Percentiles rank a stretch among this genome's conserved stretches.
Evolutionary conservation across 2,113 vertebrate genomes (phyloP).

Genomic region (Coreoperca whiteheadi): DNA sequence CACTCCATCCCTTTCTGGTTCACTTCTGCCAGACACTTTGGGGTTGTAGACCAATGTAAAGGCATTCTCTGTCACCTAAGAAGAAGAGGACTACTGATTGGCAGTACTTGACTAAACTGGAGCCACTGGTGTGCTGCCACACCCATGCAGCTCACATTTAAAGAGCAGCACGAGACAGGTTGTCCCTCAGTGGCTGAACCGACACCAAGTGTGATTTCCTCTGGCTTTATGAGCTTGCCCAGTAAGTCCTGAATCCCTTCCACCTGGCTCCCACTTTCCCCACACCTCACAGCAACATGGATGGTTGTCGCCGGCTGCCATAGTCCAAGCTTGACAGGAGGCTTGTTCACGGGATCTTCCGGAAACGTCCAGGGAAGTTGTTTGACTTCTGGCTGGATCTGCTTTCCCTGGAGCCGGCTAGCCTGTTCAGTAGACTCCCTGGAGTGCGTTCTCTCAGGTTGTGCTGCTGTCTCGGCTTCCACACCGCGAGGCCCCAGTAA

Average conservation of each 20-base stretch:
- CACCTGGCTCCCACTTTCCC: slow-evolving; percentile 54
- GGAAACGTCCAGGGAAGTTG: slow-evolving; percentile 51
- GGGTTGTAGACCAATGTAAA: slow-evolving; percentile 66
- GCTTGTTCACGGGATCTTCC: background rate
- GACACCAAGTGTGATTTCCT: slow-evolving; percentile 62
- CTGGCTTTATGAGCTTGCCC: slow-evolving; percentile 48
- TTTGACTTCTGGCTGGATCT: accelerated
- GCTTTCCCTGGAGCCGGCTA: background rate
- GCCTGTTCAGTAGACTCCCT: background rate
- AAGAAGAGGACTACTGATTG: accelerated
- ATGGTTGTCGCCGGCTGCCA: background rate
- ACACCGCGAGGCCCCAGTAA: background rate
- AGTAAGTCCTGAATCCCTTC: slow-evolving; percentile 66
- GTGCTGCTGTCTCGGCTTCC: background rate
- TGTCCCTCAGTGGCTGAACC: slow-evolving; percentile 55
- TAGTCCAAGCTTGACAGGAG: background rate
- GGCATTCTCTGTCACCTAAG: slow-evolving; percentile 36
- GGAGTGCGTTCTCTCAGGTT: slow-evolving; percentile 21
- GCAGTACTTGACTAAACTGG: too few species aligned
- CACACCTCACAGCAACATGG: slow-evolving; percentile 61
- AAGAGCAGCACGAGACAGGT: slow-evolving; percentile 54
- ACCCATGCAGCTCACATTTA: slow-evolving; percentile 62
- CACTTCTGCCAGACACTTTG: background rate
- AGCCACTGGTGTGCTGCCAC: slow-evolving; percentile 57
- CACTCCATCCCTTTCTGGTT: slow-evolving; percentile 64